A percentile compares a stretch with the other conserved stretches of the same genome.
These are phyloP conservation scores for Nipponia nippon DNA, from an alignment of 2,113 vertebrate genomes.

Conservation along the genomic window DNA sequence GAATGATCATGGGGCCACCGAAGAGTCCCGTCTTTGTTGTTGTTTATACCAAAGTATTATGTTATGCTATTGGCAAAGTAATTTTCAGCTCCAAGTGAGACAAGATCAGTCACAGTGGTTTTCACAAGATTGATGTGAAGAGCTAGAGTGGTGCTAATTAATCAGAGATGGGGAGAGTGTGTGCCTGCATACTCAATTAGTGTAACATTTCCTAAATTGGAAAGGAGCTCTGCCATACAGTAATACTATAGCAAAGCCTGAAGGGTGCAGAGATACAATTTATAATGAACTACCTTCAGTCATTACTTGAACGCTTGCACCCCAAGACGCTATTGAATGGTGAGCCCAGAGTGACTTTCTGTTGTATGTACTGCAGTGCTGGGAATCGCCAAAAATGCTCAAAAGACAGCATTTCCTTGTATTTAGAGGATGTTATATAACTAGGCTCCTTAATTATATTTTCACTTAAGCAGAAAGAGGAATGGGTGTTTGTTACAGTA, in stretches of 20 bases:
- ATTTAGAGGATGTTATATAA: not conserved
- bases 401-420: not conserved
- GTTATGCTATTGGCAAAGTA: conserved; percentile 71
- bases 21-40: conserved; percentile 59
- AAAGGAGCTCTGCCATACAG: not conserved
- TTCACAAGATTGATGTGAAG: conserved; percentile 69
- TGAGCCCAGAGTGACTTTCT: not conserved
- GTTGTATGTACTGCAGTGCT: not conserved
- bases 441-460: not conserved
- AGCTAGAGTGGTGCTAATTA: conserved; percentile 84
- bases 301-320: not conserved
- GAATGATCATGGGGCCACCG: not conserved
- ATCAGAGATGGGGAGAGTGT: conserved; percentile 77
- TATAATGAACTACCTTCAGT: not conserved
- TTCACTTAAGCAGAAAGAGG: not conserved
- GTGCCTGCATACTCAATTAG: conserved; percentile 73
- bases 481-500: conserved; percentile 14
- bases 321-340: not conserved
- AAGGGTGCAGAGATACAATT: not conserved
- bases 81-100: conserved; percentile 78
- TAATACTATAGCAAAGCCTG: not conserved
- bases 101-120: conserved; percentile 71
- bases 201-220: conserved; percentile 69
- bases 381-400: not conserved
- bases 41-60: conserved; percentile 67